These are phyloP conservation scores for Darevskia nairensis DNA, from an alignment of 2,797 vertebrate species.

Conservation along the genomic window DNA sequence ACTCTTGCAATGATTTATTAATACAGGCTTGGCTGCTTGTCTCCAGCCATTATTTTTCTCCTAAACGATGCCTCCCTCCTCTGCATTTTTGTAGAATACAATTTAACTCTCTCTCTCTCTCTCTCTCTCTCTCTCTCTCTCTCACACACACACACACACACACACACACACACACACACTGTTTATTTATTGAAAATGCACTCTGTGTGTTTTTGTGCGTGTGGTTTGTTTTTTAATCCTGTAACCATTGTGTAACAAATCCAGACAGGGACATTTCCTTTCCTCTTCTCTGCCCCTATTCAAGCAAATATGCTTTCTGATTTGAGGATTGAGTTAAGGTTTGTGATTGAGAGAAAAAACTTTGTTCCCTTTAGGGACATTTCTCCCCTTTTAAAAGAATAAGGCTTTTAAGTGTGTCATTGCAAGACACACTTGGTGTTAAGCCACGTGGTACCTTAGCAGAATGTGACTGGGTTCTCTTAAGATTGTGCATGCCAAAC, in stretches of 20 bases:
- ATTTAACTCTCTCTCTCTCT: conserved; percentile 46
- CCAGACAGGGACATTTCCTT: conserved; percentile 47
- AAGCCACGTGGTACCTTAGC: neutral
- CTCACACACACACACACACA: too few species aligned
- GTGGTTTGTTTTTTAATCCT: neutral
- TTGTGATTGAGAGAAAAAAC: neutral
- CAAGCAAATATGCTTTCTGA: conserved; percentile 35
- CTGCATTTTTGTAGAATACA: conserved; percentile 55
- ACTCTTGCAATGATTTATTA: conserved; percentile 53
- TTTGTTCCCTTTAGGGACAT: neutral
- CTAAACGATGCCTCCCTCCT: conserved; percentile 39
- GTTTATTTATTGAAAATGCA: neutral
- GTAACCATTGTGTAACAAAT: conserved; percentile 25
- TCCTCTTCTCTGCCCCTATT: neutral
- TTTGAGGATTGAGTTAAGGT: conserved; percentile 58
- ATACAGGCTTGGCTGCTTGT: conserved; percentile 42
- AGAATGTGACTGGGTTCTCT: neutral
- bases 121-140: too few species aligned
- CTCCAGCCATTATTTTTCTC: conserved; percentile 56
- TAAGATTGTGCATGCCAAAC: neutral
- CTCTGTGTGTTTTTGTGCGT: neutral
- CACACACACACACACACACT: too few species aligned
- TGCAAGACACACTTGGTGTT: neutral
- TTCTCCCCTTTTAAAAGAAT: conserved; percentile 18
- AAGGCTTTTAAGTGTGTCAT: neutral